Conservation (phyloP, 2,113 vertebrate species). For the Lycaon pictus region DNA sequence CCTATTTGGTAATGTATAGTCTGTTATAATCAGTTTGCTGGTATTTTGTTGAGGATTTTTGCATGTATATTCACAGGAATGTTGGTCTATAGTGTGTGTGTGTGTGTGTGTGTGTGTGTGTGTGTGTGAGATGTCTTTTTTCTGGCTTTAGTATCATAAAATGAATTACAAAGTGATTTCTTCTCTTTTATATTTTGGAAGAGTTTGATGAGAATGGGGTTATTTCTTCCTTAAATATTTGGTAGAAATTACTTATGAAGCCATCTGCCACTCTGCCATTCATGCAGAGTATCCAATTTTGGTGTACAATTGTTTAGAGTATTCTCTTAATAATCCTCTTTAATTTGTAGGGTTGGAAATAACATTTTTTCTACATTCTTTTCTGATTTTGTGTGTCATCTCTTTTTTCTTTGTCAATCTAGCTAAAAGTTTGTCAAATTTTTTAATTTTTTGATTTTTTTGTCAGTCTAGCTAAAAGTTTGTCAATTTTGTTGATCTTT, state of each 20-base stretch:
- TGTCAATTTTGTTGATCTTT: not conserved
- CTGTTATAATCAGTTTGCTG: not conserved
- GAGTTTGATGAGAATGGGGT: not conserved
- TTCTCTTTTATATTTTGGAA: not conserved
- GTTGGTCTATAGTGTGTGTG: not conserved
- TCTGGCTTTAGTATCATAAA: not conserved
- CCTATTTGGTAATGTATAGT: not conserved
- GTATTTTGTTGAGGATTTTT: not conserved
- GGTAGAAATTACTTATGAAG: not conserved
- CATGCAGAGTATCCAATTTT: not conserved
- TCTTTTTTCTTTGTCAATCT: not conserved
- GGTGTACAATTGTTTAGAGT: not conserved
- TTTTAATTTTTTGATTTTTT: not conserved
- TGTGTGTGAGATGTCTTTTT: not conserved
- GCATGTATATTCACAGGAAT: not conserved
- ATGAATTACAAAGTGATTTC: not conserved
- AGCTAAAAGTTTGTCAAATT: not conserved
- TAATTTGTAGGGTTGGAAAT: not conserved
- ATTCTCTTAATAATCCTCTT: not conserved
- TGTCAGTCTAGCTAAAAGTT: not conserved
- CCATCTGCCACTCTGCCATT: not conserved
- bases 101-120: not conserved
- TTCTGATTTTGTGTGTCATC: not conserved
- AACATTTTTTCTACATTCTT: not conserved
- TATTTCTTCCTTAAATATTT: constrained; percentile 23